Evolutionary conservation across 2,797 vertebrate species (phyloP), one percentile per base, ranked within the genome.

Genomic region (Chaetophractus vellerosus): DNA sequence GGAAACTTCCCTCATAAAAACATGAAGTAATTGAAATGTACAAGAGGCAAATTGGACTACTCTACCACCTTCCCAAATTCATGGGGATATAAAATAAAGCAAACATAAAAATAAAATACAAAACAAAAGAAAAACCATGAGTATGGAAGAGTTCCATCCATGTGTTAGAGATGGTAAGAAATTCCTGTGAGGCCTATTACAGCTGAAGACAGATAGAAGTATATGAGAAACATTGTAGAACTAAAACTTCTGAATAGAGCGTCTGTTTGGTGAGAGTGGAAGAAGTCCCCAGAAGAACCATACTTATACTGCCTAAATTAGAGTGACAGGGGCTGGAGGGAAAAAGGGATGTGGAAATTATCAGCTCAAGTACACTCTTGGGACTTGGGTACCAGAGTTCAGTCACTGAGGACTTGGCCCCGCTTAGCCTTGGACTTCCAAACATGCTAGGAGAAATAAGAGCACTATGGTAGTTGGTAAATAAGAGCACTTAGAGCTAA

Each of bases 1-100:
- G 84, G 59, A 89, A 93, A 72, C 18, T 55, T 23, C 26, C 9
- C 14, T 26, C 31, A 48, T n/a, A 19, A 82, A 96, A 90, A 88
- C 24, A 55, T 64, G n/a, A 92, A 31, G 19, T 48, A 52, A 76
- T 52, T 6, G 45, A 79, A 83, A 71, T 55, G 9, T 16, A 72
- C 8, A 38, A 71, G 26, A 64, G 24, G 61, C 7, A 91, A 41
- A 85, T 1, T 31, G 23, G 28, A 38, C 21, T 55, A 31, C 15
- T 2, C 28, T 36, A 24, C 14, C 71, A 61, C 9, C 24, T 18
- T 93, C 28, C 74, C 33, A 55, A 63, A 85, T 36, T 48, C 59
- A 33, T 9, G 45, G 19, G 31, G 61, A 80, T 52, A 80, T 68
- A 71, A 74, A 85, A 59, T 59, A 88, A 81, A 85, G 19, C 36